phyloP scores from a whole-genome alignment of 2,797 vertebrate genomes.

The Lacerta bilineata region DNA sequence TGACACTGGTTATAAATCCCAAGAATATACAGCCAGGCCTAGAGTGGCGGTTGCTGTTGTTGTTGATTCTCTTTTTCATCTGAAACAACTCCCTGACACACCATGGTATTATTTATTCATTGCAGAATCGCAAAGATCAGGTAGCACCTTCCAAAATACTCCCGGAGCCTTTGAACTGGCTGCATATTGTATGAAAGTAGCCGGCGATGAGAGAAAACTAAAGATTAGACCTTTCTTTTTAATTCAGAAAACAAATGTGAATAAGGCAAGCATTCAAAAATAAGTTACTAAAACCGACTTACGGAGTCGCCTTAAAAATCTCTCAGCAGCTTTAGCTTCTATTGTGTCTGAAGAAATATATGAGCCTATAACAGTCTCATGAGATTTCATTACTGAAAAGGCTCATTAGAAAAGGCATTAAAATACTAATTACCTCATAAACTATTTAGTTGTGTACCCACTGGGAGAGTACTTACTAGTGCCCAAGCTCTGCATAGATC shows the following conservation, averaged over 20 bases:
- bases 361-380: constrained; percentile 80
- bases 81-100: constrained; percentile 72
- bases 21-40: constrained; percentile 66
- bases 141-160: constrained; percentile 70
- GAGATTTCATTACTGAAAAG: constrained; percentile 87
- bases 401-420: constrained; percentile 91
- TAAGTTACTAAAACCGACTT: constrained; percentile 70
- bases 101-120: constrained; percentile 75
- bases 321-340: constrained; percentile 73
- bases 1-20: constrained; percentile 75
- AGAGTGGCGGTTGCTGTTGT: constrained; percentile 48
- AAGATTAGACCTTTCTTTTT: constrained; percentile 32
- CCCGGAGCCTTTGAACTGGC: constrained; percentile 69
- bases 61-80: constrained; percentile 64
- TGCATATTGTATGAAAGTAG: constrained; percentile 48
- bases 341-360: constrained; percentile 79
- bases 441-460: constrained; percentile 93
- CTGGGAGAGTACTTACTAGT: constrained; percentile 89
- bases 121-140: constrained; percentile 61
- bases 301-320: constrained; percentile 68
- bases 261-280: constrained; percentile 64
- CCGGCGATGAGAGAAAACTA: constrained; percentile 51
- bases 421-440: constrained; percentile 97
- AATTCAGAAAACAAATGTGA: constrained; percentile 58
- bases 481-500: constrained; percentile 88